These are phyloP conservation scores for Vulpes vulpes DNA, from an alignment of 2,113 vertebrate species.

Conservation along the genomic window DNA sequence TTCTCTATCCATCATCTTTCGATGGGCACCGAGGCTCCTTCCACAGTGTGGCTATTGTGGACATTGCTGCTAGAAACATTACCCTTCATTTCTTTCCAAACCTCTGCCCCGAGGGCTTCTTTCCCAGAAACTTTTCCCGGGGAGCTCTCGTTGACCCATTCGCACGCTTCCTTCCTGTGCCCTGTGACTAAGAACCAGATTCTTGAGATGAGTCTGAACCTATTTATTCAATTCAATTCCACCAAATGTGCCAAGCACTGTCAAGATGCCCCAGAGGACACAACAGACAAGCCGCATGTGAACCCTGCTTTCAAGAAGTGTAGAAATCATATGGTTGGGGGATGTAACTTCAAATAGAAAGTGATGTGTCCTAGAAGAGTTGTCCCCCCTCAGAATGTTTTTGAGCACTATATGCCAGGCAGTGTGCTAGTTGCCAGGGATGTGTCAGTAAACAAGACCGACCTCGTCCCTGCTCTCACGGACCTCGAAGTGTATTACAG, in stretches of 20 bases:
- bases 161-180: background rate
- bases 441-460: background rate
- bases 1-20: too few species aligned
- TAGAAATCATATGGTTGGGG: background rate
- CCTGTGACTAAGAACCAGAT: background rate
- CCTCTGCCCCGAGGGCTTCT: background rate
- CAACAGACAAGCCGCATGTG: background rate
- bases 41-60: too few species aligned
- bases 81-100: background rate
- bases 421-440: background rate
- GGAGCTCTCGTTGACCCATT: background rate
- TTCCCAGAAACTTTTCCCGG: background rate
- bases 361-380: background rate
- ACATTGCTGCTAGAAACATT: background rate
- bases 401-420: background rate
- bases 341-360: background rate
- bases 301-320: background rate
- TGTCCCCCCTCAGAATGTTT: background rate
- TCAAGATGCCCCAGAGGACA: background rate
- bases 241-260: background rate
- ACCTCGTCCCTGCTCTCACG: background rate
- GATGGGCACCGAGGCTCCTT: too few species aligned
- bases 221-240: background rate
- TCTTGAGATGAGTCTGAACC: background rate
- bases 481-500: background rate